Conservation (phyloP, 1,140 invertebrate species). For the Nymphalis io region DNA sequence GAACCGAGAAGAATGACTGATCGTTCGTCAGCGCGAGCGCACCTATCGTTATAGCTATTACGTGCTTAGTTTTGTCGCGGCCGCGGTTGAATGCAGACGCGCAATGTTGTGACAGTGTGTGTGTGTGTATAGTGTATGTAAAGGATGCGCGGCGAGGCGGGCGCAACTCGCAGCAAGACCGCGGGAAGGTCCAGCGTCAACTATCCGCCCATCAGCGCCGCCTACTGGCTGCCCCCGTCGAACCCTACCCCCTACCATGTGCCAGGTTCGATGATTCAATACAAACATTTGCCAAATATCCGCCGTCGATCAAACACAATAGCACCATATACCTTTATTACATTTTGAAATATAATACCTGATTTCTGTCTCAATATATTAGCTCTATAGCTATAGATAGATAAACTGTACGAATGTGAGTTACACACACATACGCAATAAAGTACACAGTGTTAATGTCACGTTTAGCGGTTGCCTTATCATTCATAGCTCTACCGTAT, state of each 20-base stretch:
- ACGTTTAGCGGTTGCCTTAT: constrained; percentile 29
- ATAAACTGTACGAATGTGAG: constrained; percentile 21
- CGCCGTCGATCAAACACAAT: not conserved
- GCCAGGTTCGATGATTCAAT: constrained; percentile 82
- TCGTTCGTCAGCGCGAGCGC: constrained; percentile 72
- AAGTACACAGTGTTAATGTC: constrained; percentile 9
- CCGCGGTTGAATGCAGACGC: constrained; percentile 71
- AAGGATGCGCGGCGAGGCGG: constrained; percentile 76
- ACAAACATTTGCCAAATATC: constrained; percentile 9
- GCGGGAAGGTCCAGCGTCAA: constrained; percentile 65
- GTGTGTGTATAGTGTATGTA: constrained; percentile 59
- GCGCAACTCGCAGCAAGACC: constrained; percentile 70
- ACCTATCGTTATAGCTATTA: constrained; percentile 61
- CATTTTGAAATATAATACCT: not conserved
- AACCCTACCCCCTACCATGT: constrained; percentile 88
- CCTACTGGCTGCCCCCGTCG: constrained; percentile 89
- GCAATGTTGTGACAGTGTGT: constrained; percentile 63
- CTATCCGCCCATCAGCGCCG: constrained; percentile 89
- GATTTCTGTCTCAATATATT: not conserved
- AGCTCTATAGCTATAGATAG: constrained; percentile 2
- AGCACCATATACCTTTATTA: constrained; percentile 9
- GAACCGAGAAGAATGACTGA: constrained; percentile 62
- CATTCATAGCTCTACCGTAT: constrained; percentile 16
- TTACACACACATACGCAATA: constrained; percentile 2
- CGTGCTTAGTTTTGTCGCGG: constrained; percentile 62